Evolutionary conservation across 2,113 vertebrate species (phyloP), one percentile per base, ranked within the genome.

Genomic region (Tragelaphus scriptus): DNA sequence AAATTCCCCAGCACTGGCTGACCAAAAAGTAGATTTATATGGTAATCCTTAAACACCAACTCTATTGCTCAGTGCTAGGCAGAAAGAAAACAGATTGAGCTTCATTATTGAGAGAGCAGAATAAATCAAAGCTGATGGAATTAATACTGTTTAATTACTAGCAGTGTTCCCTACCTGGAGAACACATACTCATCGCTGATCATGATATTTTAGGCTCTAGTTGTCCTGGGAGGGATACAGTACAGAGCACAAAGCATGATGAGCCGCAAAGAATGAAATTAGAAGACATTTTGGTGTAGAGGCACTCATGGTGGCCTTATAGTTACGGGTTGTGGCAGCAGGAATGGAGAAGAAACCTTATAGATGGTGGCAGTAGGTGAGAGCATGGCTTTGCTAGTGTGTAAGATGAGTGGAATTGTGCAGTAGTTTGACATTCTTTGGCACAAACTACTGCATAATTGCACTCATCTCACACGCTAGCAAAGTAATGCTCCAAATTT

Each of bases 141-240:
- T 98, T 98, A 98, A 98, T 98, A 98, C 93, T 98, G 89, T 96
- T 97, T 99, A 98, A 98, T 99, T 98, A 97, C 98, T 95, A 98
- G 97, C 96, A 97, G 97, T 89, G 96, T 91, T 96, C 87, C 97
- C 98, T 95, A 98, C 94, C 97, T 95, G 95, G 97, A 98, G 97
- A 98, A 97, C 92, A 79, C 97, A 86, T 93, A 98, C 97, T 98
- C 97, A 97, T 95, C 92, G 92, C 91, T 47, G 97, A 98, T 98
- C 97, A 97, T 89, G 91, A 68, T 96, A 96, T 89, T 98, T 97
- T 77, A 98, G 96, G 75, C 96, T 98, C 58, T 97, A 93, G 97
- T 95, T 98, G 97, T 97, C 97, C 91, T 97, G 90, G 2, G 87
- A 98, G 90, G 86, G 71, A 96, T 96, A 92, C 58, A 90, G 90